Percentiles rank a stretch among this genome's conserved stretches.
These are phyloP conservation scores for Mus pahari DNA, from an alignment of 2,113 vertebrate species.

Conservation along the genomic window DNA sequence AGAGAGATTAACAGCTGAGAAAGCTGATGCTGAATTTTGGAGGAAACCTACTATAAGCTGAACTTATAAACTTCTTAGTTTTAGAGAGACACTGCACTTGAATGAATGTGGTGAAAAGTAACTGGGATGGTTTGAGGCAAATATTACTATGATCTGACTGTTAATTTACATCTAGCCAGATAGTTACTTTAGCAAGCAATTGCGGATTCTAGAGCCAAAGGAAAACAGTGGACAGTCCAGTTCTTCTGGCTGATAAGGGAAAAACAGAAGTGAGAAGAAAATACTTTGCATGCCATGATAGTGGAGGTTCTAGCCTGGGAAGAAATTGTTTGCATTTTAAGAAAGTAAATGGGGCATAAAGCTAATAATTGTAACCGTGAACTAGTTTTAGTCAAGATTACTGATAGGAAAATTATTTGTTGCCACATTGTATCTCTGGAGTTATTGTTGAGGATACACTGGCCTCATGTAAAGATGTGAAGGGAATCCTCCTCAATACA, in stretches of 20 bases:
- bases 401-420: background rate
- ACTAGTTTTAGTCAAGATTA: background rate
- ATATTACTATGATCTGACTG: background rate
- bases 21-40: background rate
- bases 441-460: background rate
- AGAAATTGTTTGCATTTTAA: background rate
- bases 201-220: background rate
- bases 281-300: too few species aligned
- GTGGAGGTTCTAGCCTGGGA: background rate
- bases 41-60: background rate
- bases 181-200: background rate
- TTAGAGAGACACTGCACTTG: background rate
- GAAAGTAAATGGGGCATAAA: background rate
- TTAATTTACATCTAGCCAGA: background rate
- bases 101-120: background rate
- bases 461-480: background rate
- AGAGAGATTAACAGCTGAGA: background rate
- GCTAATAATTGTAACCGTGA: background rate
- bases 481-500: too few species aligned
- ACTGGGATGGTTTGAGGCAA: background rate
- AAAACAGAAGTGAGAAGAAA: background rate
- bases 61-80: background rate
- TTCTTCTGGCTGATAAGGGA: background rate
- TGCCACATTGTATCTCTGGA: background rate
- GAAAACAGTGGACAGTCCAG: background rate